Conservation (phyloP, 2,797 vertebrate genomes). For the Mormyrus proboscirostris region DNA sequence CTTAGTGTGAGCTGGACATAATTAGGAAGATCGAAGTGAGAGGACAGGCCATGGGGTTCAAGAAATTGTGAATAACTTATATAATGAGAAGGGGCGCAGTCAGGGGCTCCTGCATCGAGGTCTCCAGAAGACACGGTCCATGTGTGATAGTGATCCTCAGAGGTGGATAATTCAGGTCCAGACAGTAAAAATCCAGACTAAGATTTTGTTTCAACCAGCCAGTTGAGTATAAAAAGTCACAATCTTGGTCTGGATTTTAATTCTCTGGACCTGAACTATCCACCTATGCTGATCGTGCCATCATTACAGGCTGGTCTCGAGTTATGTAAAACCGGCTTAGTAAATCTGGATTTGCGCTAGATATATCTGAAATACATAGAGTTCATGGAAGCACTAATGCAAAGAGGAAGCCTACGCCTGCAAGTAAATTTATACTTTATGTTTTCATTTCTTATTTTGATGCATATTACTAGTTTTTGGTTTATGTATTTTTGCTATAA, state of each 20-base stretch:
- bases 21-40: background rate
- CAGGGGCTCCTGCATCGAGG: background rate
- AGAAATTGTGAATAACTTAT: background rate
- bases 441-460: background rate
- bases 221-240: background rate
- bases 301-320: background rate
- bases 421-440: background rate
- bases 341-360: background rate
- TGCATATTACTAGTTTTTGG: background rate
- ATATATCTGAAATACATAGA: background rate
- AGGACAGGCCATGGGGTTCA: background rate
- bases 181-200: background rate
- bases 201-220: background rate
- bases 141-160: background rate
- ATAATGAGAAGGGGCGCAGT: constrained; percentile 19
- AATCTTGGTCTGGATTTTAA: background rate
- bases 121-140: background rate
- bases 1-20: background rate
- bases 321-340: background rate
- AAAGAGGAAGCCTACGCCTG: background rate
- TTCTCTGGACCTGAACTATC: background rate
- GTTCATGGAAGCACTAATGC: background rate
- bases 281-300: background rate
- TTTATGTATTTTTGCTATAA: background rate
- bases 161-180: background rate